Base-by-base conservation (phyloP, 2,113 vertebrate species). In the Entosphenus tridentatus region DNA sequence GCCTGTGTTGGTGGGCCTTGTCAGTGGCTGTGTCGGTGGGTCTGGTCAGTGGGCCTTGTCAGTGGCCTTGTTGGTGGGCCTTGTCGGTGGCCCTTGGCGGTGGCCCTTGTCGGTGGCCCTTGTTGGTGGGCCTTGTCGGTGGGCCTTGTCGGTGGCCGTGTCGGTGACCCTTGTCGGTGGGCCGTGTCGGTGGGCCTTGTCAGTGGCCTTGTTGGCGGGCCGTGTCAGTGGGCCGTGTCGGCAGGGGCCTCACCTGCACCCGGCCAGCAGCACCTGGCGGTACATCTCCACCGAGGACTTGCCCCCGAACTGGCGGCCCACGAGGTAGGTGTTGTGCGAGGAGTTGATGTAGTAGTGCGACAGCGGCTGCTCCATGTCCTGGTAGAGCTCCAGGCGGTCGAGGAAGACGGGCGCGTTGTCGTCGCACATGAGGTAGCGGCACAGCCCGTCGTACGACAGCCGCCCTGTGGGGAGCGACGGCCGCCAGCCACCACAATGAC, bases 261-360 rank as follows among this genome's bases (percentile, higher is more conserved):
- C 93, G 18, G 93, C 86, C 74, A 98, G 81, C 75, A 98, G 81
- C 70, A 96, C 86, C 79, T 98, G 93, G 74, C 85, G 83, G 76
- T 98, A 98, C 91, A 98, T 92, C 82, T 98, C 93, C 71, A 98
- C 91, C 0, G 92, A 92, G 17, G 92, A 97, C 74, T 89, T 95
- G 14, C 93, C 93, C 1, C 92, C 93, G 70, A 98, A 98, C 80
- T 98, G 93, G 57, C 92, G 80, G 68, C 93, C 93, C 1, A 85
- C 96, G 76, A 98, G 80, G 78, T 98, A 98, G 0, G 89, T 96
- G 79, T 98, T 98, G 77, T 98, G 93, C 58, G 92, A 97, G 59
- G 93, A 98, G 73, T 88, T 92, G 78, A 98, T 96, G 75, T 95
- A 92, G 77, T 98, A 98, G 75, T 97, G 93, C 69, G 87, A 88